phyloP scores from a whole-genome alignment of 1,140 invertebrate species.

The Sipha flava region DNA sequence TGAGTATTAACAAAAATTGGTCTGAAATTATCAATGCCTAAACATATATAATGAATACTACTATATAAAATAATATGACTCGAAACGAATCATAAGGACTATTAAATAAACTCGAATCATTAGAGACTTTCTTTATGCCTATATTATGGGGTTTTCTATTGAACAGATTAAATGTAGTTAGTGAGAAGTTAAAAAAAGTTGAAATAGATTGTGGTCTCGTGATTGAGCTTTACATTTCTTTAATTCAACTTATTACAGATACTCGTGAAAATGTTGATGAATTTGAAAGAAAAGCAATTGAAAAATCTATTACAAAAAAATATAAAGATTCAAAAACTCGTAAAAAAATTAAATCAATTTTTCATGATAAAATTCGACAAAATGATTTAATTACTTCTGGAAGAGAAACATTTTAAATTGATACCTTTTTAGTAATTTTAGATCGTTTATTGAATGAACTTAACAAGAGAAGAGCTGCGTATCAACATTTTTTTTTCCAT shows the following conservation, averaged over 20 bases:
- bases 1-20: background rate
- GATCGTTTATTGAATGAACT: background rate
- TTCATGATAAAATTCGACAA: background rate
- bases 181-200: background rate
- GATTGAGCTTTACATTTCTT: background rate
- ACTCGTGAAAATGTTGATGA: background rate
- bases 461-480: background rate
- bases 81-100: background rate
- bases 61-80: background rate
- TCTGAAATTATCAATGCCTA: conserved; percentile 1
- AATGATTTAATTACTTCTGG: background rate
- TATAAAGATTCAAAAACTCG: background rate
- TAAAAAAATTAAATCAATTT: background rate
- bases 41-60: background rate
- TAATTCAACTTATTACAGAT: background rate
- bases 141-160: background rate
- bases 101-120: background rate
- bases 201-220: background rate
- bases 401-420: background rate
- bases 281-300: conserved; percentile 11
- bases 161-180: background rate
- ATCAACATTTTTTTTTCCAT: background rate
- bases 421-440: background rate
- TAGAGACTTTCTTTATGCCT: background rate
- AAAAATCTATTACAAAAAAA: conserved; percentile 7